Conservation (phyloP, 2,113 vertebrate genomes). For the Dicentrarchus labrax region DNA sequence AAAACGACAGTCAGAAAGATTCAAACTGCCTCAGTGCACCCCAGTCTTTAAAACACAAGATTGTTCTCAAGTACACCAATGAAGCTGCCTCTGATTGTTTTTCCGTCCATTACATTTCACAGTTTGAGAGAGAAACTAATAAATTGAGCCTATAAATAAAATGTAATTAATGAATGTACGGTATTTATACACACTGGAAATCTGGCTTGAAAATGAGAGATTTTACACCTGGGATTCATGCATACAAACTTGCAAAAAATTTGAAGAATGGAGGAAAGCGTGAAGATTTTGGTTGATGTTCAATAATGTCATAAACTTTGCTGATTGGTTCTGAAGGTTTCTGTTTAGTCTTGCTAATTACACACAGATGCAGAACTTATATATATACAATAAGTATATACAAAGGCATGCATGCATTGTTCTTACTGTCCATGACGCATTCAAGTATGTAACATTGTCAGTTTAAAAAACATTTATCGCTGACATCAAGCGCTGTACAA, state of each 20-base stretch:
- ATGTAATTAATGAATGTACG: background rate
- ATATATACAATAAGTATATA: too few species aligned
- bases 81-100: conserved; percentile 22
- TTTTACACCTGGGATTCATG: too few species aligned
- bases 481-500: background rate
- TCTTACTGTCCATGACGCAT: background rate
- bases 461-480: background rate
- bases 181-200: background rate
- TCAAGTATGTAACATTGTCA: background rate
- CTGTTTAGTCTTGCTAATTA: background rate
- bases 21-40: background rate
- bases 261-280: background rate
- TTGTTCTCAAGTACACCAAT: background rate
- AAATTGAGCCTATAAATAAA: background rate
- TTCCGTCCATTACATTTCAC: background rate
- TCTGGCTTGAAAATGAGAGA: background rate
- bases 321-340: too few species aligned
- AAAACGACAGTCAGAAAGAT: conserved; percentile 3
- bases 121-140: conserved; percentile 6
- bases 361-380: background rate
- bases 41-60: conserved; percentile 28
- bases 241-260: background rate
- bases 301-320: background rate
- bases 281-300: background rate
- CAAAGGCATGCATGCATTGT: background rate